Base-by-base conservation (phyloP, 1,140 invertebrate species). In the Ditylenchus dipsaci region DNA sequence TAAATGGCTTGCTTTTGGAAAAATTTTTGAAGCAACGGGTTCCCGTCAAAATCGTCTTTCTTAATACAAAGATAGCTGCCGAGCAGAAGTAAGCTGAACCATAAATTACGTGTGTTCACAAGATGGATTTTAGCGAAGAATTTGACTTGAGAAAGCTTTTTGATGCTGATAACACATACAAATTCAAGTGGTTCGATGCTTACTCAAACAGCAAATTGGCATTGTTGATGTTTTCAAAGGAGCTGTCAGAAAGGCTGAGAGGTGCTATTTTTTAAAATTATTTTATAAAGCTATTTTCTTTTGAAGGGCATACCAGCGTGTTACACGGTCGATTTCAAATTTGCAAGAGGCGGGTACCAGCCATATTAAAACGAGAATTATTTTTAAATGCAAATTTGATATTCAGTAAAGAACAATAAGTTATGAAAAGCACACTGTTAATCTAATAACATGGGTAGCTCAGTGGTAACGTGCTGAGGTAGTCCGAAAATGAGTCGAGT, bases 141-240 rank as follows among this genome's bases (percentile, higher is more conserved):
- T 21, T 82, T 8, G 72, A 82, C 47, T 61, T 81, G 13, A 67
- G 65, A 17, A 69, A 82, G 60, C 29, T 82, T 33, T 83, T 83
- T 66, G 61, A 66, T n/a, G 79, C 75, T 1, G 64, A 77, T 42
- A 42, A 67, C 23, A 30, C 11, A 5, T 27, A 59, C 21, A 79
- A 78, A 45, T 78, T 63, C 21, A 63, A 75, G 15, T 60, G 61
- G 3, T 56, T 59, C 38, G 63, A 70, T n/a, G 62, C 47, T 1
- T 47, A 71, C 29, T n/a, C 1, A 13, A 13, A 7, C 29, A 78
- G 65, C 38, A 77, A 77, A 67, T 71, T 61, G 30, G 75, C 73
- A 56, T 61, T 58, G 29, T 78, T 76, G n/a, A 61, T 83, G 26
- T 82, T 82, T 61, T 78, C 80, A 1, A 75, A 72, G 42, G 80